Conservation (phyloP, 2,113 vertebrate species). For the Xenopus laevis region DNA sequence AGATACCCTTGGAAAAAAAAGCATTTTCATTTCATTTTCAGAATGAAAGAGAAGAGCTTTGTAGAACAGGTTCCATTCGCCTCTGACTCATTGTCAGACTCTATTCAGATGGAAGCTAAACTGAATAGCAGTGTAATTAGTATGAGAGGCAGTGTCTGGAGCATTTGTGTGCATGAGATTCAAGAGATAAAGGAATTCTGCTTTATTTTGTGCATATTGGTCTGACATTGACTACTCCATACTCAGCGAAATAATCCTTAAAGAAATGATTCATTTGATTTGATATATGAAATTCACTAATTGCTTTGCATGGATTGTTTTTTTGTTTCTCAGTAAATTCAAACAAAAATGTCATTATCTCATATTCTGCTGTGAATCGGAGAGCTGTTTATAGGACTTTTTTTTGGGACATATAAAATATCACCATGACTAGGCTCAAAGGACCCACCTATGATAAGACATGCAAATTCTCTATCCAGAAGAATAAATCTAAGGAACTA, state of each 20-base stretch:
- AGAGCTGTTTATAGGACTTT: too few species aligned
- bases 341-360: too few species aligned
- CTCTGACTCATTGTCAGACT: constrained; percentile 66
- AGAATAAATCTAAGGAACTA: too few species aligned
- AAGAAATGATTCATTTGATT: too few species aligned
- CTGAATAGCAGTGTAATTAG: constrained; percentile 72
- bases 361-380: too few species aligned
- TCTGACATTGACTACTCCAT: not conserved
- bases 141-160: constrained; percentile 68
- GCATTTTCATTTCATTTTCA: constrained; percentile 45
- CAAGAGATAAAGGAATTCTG: constrained; percentile 6
- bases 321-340: not conserved
- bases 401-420: too few species aligned
- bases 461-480: too few species aligned
- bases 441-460: too few species aligned
- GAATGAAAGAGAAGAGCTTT: constrained; percentile 56
- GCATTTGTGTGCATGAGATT: constrained; percentile 39
- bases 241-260: not conserved
- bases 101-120: constrained; percentile 68
- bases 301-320: not conserved
- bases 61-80: constrained; percentile 59
- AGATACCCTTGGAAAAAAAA: constrained; percentile 55
- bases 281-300: too few species aligned
- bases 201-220: not conserved
- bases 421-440: too few species aligned